Conservation (phyloP, 2,797 vertebrate genomes). For the Cyprinella venusta region DNA sequence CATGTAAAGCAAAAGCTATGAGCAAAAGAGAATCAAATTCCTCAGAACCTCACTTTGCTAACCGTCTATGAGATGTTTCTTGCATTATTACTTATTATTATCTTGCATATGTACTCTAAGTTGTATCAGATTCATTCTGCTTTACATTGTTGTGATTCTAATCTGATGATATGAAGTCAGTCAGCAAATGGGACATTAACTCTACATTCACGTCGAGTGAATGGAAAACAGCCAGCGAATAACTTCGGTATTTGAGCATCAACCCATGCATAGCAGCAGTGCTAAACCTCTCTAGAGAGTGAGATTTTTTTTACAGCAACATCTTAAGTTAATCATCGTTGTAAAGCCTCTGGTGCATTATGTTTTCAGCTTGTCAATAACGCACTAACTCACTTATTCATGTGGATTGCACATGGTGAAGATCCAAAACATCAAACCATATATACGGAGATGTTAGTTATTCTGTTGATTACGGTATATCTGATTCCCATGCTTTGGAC, state of each 20-base stretch:
- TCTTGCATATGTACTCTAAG: not conserved
- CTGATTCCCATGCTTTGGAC: conserved; percentile 49
- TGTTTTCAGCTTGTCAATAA: conserved; percentile 61
- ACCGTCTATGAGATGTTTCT: not conserved
- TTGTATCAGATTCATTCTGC: not conserved
- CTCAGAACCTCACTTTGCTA: not conserved
- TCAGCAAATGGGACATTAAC: conserved; percentile 24
- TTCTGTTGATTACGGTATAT: conserved; percentile 54
- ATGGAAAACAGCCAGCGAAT: not conserved
- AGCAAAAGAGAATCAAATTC: not conserved
- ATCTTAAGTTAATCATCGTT: conserved; percentile 65
- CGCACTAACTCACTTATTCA: conserved; percentile 64
- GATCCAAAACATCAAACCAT: conserved; percentile 54
- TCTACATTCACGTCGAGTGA: not conserved
- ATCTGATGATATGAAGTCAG: not conserved
- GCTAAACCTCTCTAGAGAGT: conserved; percentile 39
- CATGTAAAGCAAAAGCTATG: not conserved
- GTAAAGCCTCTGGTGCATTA: conserved; percentile 50
- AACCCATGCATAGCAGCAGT: conserved; percentile 13
- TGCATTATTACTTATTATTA: not conserved
- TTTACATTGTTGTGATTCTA: conserved; percentile 1
- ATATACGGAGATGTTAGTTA: conserved; percentile 16
- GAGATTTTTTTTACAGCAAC: conserved; percentile 56
- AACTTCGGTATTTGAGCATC: conserved; percentile 19
- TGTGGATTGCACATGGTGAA: conserved; percentile 51